Evolutionary conservation across 2,113 vertebrate genomes (phyloP).

Genomic region (Clarias batrachus): DNA sequence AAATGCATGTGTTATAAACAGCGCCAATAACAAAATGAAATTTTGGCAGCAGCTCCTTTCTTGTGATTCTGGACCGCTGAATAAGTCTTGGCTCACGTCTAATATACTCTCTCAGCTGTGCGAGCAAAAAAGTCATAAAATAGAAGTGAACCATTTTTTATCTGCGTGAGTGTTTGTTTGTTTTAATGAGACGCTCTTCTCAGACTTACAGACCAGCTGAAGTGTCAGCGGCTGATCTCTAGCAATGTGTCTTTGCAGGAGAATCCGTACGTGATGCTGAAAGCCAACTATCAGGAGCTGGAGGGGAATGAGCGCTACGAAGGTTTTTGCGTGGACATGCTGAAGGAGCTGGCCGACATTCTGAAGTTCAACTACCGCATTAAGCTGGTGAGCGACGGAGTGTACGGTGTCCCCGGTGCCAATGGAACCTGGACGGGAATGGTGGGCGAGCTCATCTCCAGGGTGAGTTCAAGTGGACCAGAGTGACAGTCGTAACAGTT

Average conservation of each 20-base stretch:
- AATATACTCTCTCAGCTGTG: slow-evolving; percentile 45
- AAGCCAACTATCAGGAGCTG: slow-evolving; percentile 88
- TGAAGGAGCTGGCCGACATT: slow-evolving; percentile 91
- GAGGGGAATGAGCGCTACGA: slow-evolving; percentile 94
- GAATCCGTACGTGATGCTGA: slow-evolving; percentile 98
- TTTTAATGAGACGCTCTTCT: neutral
- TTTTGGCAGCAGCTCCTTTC: neutral
- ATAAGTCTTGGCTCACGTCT: slow-evolving; percentile 66
- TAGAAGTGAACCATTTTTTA: slow-evolving; percentile 50
- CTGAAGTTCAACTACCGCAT: slow-evolving; percentile 96
- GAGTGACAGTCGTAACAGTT: neutral
- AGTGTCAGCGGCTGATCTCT: neutral
- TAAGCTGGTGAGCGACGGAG: slow-evolving; percentile 87
- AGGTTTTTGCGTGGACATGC: slow-evolving; percentile 98
- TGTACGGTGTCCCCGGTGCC: slow-evolving; percentile 88
- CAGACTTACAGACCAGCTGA: neutral
- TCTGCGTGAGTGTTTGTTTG: neutral
- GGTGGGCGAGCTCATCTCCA: slow-evolving; percentile 94
- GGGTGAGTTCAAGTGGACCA: slow-evolving; percentile 76
- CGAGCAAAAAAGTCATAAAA: slow-evolving; percentile 66
- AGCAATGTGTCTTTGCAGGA: slow-evolving; percentile 83
- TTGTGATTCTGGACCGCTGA: slow-evolving; percentile 28
- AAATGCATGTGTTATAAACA: slow-evolving; percentile 23
- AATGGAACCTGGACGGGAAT: slow-evolving; percentile 96
- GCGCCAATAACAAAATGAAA: slow-evolving; percentile 35